Base-by-base conservation (phyloP, 2,797 vertebrate species). In the Alauda arvensis region DNA sequence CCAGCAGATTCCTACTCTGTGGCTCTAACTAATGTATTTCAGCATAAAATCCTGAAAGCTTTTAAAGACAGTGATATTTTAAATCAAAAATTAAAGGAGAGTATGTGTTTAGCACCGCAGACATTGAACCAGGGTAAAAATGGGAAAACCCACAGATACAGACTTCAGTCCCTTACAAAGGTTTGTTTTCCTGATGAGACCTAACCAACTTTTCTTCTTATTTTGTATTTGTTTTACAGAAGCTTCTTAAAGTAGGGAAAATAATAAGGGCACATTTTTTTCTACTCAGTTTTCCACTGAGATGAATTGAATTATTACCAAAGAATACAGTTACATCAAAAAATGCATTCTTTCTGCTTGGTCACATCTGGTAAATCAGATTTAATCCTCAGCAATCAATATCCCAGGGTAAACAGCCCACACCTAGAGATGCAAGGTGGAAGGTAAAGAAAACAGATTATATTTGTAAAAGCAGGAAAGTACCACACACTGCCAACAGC, bases 281-380 rank as follows among this genome's bases (percentile, higher is more conserved):
- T 10, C 14, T 40, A 8, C 15, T 4, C 28, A 46, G 26, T 78
- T 79, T 89, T 74, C 65, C n/a, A 19, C 29, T 86, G 72, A 65
- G 59, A 62, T 85, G 60, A 81, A 83, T 78, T 70, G 37, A 56
- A 37, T 90, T 91, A 66, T 33, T 61, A 39, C 42, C 52, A 63
- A 57, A 72, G n/a, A 91, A 86, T 20, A 7, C 1, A 2, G 46
- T 74, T 77, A 53, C 25, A 63, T 52, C 3, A 63, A 87, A 74
- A 79, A 85, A 55, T 11, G 20, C 34, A 78, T 60, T 49, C 43
- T 81, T 81, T 83, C 60, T 68, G 17, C 85, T 84, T 49, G 52
- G 28, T 61, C 46, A 77, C 59, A 20, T 82, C 69, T 57, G 40
- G 39, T 52, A 86, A 83, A 87, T 87, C 67, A 67, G 66, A 72